A percentile compares a stretch with the other conserved stretches of the same genome.
phyloP scores from a whole-genome alignment of 1,140 invertebrate genomes.

The Cylas formicarius region DNA sequence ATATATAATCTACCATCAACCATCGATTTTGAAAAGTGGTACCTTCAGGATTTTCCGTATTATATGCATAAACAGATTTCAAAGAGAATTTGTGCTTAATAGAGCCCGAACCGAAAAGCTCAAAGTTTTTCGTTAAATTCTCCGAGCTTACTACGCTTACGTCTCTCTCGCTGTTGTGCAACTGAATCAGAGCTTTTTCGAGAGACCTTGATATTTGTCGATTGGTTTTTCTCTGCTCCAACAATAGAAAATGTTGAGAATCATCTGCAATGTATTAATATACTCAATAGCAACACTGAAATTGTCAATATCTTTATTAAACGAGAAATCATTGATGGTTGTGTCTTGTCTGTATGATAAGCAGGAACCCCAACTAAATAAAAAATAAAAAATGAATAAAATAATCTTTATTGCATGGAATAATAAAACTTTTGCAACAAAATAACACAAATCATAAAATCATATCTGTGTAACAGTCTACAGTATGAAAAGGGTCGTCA shows the following conservation, averaged over 20 bases:
- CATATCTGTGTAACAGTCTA: no score
- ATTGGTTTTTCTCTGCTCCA: constrained; percentile 38
- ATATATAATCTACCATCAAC: constrained; percentile 77
- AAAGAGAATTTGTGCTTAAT: constrained; percentile 51
- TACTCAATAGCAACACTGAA: no score
- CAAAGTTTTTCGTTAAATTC: constrained; percentile 1
- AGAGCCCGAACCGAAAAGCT: constrained; percentile 44
- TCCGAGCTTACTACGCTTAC: constrained; percentile 5
- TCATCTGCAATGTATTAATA: constrained; percentile 43
- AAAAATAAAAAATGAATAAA: constrained; percentile 4
- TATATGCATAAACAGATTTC: constrained; percentile 49
- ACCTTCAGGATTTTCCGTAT: constrained; percentile 45
- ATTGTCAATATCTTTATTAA: no score
- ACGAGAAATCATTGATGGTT: no score
- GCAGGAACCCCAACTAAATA: background rate
- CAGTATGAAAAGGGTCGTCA: no score
- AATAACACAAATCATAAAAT: no score
- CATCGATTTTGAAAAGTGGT: constrained; percentile 70
- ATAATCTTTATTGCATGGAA: background rate
- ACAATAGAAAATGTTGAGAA: constrained; percentile 56
- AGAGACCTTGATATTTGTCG: constrained; percentile 17
- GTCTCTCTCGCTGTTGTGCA: constrained; percentile 29
- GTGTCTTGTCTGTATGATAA: no score
- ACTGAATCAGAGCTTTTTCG: constrained; percentile 23
- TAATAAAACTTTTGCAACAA: no score